These are phyloP conservation scores for Echinops telfairi DNA, from an alignment of 2,113 vertebrate species.

Conservation along the genomic window DNA sequence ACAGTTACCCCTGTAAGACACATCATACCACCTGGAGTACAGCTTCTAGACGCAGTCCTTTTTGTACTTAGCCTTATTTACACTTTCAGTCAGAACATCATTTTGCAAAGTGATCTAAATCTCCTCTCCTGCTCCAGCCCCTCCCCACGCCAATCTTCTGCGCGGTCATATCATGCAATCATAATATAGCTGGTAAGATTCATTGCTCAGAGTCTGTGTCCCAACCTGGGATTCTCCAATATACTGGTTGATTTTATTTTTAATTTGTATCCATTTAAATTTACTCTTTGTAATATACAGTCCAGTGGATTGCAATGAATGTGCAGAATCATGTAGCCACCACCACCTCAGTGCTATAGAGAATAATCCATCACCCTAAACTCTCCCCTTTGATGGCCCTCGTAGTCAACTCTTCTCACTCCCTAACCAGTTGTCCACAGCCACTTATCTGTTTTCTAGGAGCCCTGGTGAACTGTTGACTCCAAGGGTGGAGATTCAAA, in stretches of 20 bases:
- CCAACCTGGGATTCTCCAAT: neutral
- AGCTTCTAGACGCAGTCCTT: neutral
- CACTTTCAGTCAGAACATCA: neutral
- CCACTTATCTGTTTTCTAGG: neutral
- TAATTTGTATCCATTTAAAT: neutral
- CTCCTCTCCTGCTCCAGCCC: neutral
- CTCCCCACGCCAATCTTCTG: neutral
- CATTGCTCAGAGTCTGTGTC: neutral
- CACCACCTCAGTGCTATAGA: neutral
- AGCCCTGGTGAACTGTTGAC: no score
- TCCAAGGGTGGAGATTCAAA: no score
- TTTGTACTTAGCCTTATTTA: slow-evolving; percentile 9
- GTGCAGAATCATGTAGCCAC: no score
- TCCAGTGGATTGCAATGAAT: neutral
- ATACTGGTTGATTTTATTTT: neutral
- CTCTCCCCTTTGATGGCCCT: neutral
- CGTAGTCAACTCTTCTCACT: fast-evolving
- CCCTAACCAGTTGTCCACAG: neutral
- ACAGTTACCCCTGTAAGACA: neutral
- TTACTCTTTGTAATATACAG: neutral
- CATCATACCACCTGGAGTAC: neutral
- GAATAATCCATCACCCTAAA: neutral
- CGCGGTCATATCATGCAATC: neutral
- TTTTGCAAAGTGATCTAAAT: neutral
- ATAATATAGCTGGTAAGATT: neutral